Conservation (phyloP, 2,113 vertebrate species). For the Boulengeromyrus knoepffleri region DNA sequence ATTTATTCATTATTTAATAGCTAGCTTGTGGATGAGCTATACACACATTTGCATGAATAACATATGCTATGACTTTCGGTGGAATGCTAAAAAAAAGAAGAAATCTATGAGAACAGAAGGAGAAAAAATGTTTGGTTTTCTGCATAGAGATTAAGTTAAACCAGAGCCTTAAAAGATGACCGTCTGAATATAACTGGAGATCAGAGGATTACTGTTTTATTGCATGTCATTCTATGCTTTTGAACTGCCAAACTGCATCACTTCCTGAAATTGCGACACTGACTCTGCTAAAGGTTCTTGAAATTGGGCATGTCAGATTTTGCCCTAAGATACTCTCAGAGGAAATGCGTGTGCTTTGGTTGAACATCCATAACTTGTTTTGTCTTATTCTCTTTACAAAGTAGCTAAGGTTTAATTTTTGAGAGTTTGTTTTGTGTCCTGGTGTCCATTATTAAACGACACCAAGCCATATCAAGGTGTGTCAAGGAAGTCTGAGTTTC, state of each 20-base stretch:
- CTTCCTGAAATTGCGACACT: background rate
- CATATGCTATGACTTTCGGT: background rate
- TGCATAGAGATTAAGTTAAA: background rate
- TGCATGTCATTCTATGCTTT: background rate
- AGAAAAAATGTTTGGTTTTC: background rate
- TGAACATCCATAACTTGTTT: background rate
- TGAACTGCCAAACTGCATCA: background rate
- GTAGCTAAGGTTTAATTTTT: background rate
- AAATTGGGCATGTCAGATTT: background rate
- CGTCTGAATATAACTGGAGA: background rate
- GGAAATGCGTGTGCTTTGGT: background rate
- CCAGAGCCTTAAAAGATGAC: background rate
- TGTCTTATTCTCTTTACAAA: background rate
- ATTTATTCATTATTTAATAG: background rate
- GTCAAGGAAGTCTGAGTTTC: background rate
- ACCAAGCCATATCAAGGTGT: background rate
- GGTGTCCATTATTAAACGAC: background rate
- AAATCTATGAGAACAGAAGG: background rate
- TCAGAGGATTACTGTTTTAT: background rate
- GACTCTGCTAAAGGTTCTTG: background rate
- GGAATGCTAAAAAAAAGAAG: background rate
- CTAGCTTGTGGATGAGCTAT: background rate
- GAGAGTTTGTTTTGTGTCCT: background rate
- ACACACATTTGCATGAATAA: background rate
- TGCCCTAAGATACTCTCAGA: no score